phyloP scores from a whole-genome alignment of 2,888 invertebrate genomes.

The Bedellia somnulentella region DNA sequence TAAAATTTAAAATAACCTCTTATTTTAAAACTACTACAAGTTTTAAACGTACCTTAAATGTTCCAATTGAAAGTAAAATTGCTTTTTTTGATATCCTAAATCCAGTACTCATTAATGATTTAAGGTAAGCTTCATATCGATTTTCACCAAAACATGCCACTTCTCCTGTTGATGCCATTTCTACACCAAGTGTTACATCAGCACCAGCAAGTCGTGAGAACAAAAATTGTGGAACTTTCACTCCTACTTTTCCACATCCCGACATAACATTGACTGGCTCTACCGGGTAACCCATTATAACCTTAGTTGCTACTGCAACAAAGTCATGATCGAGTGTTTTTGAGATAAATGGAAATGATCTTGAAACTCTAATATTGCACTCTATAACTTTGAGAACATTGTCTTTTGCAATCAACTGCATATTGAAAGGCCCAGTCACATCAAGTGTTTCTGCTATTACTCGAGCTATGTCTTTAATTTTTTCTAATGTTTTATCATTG shows the following conservation, averaged over 20 bases:
- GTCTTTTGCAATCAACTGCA: slow-evolving; percentile 98
- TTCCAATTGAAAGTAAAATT: slow-evolving; percentile 94
- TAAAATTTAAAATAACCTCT: too few relatives aligned
- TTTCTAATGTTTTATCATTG: slow-evolving; percentile 84
- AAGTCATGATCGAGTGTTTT: slow-evolving; percentile 98
- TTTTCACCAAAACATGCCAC: slow-evolving; percentile 99
- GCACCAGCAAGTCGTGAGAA: slow-evolving; percentile 96
- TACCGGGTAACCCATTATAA: slow-evolving; percentile 85
- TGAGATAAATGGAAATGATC: slow-evolving; percentile 99
- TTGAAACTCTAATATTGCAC: slow-evolving; percentile 96
- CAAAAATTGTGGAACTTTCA: slow-evolving; percentile 98
- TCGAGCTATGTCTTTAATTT: slow-evolving; percentile 86
- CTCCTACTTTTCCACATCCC: slow-evolving; percentile 89
- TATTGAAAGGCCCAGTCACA: slow-evolving; percentile 97
- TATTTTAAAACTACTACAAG: not conserved
- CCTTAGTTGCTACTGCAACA: slow-evolving; percentile 93
- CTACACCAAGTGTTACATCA: slow-evolving; percentile 97
- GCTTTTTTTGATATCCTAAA: slow-evolving; percentile 93
- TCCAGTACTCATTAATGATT: slow-evolving; percentile 97
- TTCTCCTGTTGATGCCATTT: slow-evolving; percentile 99
- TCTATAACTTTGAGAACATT: slow-evolving; percentile 95
- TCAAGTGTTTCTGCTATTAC: slow-evolving; percentile 88
- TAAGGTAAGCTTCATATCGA: slow-evolving; percentile 95
- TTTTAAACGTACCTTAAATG: slow-evolving; percentile 76
- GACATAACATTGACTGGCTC: slow-evolving; percentile 81